Conservation (phyloP, 2,888 invertebrate species). For the Andrena praecox region DNA sequence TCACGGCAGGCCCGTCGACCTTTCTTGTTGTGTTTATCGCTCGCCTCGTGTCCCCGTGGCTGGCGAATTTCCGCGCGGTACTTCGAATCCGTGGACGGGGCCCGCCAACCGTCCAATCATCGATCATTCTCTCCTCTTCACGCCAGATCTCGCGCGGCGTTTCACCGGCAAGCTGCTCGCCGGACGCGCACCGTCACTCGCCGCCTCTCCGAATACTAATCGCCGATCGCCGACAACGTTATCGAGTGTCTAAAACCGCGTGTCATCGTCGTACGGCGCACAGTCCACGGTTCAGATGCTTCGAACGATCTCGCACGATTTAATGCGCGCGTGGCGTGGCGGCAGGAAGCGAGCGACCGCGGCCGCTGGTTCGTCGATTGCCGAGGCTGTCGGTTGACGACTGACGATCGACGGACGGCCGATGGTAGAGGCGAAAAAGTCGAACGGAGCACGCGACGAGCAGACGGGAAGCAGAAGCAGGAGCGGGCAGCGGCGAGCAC, state of each 20-base stretch:
- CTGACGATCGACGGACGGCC: slow-evolving; percentile 15
- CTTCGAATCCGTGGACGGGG: not conserved
- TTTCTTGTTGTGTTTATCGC: slow-evolving; percentile 32
- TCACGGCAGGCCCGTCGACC: not conserved
- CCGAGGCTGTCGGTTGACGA: not conserved
- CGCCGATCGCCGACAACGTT: not conserved
- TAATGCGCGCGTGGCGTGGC: not conserved
- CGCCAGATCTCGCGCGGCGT: not conserved
- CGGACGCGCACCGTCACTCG: not conserved
- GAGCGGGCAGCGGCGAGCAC: slow-evolving; percentile 64
- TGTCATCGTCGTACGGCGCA: not conserved
- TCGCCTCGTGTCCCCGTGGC: not conserved
- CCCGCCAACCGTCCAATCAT: not conserved
- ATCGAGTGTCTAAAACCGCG: not conserved
- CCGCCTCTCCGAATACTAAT: not conserved
- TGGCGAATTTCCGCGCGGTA: not conserved
- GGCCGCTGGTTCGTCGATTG: not conserved
- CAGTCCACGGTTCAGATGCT: not conserved
- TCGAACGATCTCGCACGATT: not conserved
- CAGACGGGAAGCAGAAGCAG: slow-evolving; percentile 39
- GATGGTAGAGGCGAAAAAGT: slow-evolving; percentile 1
- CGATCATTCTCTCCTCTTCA: not conserved
- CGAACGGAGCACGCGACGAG: slow-evolving; percentile 37
- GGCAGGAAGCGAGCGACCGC: not conserved
- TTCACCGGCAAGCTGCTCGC: not conserved